These are phyloP conservation scores for Amaurobius ferox DNA, from an alignment of 2,888 invertebrate species.

Conservation along the genomic window DNA sequence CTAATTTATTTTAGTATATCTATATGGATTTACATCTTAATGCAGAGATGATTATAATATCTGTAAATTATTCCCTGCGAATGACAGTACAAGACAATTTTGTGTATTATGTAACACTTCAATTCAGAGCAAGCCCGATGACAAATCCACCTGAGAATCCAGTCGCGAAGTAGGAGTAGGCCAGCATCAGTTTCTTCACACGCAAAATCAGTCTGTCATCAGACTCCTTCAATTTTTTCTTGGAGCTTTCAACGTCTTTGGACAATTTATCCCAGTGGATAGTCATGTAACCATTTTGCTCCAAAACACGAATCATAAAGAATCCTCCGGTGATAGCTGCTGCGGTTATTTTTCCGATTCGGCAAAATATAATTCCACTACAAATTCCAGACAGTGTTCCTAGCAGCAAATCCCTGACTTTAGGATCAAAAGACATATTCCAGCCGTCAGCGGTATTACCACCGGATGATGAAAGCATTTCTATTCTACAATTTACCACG, in stretches of 20 bases:
- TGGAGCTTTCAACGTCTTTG: not conserved
- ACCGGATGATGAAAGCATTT: not conserved
- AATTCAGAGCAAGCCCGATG: not conserved
- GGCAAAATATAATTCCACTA: constrained; percentile 15
- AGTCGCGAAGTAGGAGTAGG: not conserved
- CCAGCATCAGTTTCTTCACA: not conserved
- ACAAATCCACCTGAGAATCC: constrained; percentile 30
- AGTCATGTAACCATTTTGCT: not conserved
- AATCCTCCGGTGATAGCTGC: not conserved
- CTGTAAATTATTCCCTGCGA: too few species aligned
- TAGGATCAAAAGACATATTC: not conserved
- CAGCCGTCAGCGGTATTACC: not conserved
- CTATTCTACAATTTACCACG: too few species aligned
- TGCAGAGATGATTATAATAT: too few species aligned
- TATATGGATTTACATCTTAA: too few species aligned
- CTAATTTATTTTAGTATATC: too few species aligned
- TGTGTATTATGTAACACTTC: too few species aligned
- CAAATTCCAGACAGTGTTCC: constrained; percentile 3
- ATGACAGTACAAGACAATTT: too few species aligned
- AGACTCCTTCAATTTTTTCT: not conserved
- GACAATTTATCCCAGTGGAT: not conserved
- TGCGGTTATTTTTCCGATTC: not conserved
- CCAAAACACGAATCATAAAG: constrained; percentile 1
- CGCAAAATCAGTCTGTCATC: not conserved
- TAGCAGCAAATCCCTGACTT: not conserved